Percentiles rank a stretch among this genome's conserved stretches.
Evolutionary conservation across 2,113 vertebrate genomes (phyloP).

Genomic region (Aspidoscelis tigris): DNA sequence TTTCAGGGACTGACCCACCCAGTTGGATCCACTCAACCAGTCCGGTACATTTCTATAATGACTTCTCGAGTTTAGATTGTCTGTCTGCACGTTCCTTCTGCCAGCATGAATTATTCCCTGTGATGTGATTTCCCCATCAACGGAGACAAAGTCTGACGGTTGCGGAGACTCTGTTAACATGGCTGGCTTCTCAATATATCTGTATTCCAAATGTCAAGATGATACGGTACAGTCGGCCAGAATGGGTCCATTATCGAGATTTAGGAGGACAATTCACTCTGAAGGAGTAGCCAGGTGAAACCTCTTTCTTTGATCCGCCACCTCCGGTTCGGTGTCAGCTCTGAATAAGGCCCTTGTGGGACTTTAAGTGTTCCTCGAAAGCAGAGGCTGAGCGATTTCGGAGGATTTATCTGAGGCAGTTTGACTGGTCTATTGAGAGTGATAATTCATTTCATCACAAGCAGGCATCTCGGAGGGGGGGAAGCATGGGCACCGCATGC

Average conservation of each 20-base stretch:
- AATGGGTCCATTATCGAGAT: slow-evolving; percentile 38
- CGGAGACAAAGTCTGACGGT: slow-evolving; percentile 50
- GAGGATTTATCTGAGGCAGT: slow-evolving; percentile 43
- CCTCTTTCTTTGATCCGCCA: not conserved
- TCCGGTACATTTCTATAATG: slow-evolving; percentile 66
- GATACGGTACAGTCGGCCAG: slow-evolving; percentile 22
- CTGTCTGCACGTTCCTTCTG: slow-evolving; percentile 66
- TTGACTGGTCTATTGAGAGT: slow-evolving; percentile 15
- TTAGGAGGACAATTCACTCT: slow-evolving; percentile 39
- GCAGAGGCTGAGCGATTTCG: slow-evolving; percentile 9
- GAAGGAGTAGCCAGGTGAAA: slow-evolving; percentile 12
- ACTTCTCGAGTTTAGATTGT: slow-evolving; percentile 59
- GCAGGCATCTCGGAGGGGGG: not conserved
- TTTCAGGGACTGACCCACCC: slow-evolving; percentile 41
- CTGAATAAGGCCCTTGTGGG: slow-evolving; percentile 35
- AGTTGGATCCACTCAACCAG: slow-evolving; percentile 48
- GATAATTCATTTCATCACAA: slow-evolving; percentile 37
- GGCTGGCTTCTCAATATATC: slow-evolving; percentile 44
- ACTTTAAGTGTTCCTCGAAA: slow-evolving; percentile 9
- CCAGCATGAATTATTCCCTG: slow-evolving; percentile 52
- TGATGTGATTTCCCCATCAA: slow-evolving; percentile 51
- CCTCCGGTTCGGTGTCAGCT: slow-evolving; percentile 23
- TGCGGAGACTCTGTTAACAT: slow-evolving; percentile 41
- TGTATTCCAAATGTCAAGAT: slow-evolving; percentile 30
- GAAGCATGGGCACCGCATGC: not conserved